These are phyloP conservation scores for Oncorhynchus tshawytscha DNA, from an alignment of 2,113 vertebrate genomes.

Conservation along the genomic window DNA sequence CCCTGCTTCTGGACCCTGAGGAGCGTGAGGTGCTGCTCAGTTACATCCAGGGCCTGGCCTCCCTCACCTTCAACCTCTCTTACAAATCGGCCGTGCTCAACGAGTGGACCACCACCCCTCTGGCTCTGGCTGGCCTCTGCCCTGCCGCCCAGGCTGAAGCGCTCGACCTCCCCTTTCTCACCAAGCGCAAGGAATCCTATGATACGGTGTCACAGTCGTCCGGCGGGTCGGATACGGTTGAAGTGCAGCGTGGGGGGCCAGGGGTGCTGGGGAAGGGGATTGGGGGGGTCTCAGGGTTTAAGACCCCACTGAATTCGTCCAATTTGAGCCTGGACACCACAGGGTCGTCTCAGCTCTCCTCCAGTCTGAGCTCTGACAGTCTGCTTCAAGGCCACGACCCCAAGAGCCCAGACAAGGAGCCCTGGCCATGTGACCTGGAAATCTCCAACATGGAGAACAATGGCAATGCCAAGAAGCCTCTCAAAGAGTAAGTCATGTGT, in stretches of 20 bases:
- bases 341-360: slow-evolving; percentile 87
- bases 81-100: slow-evolving; percentile 93
- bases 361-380: slow-evolving; percentile 88
- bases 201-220: slow-evolving; percentile 88
- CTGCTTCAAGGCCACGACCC: slow-evolving; percentile 70
- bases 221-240: slow-evolving; percentile 68
- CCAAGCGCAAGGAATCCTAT: slow-evolving; percentile 77
- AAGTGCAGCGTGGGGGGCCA: slow-evolving; percentile 62
- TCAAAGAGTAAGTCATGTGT: slow-evolving; percentile 79
- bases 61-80: slow-evolving; percentile 88
- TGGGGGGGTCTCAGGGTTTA: slow-evolving; percentile 45
- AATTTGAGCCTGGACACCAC: slow-evolving; percentile 87
- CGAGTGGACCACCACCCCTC: slow-evolving; percentile 89
- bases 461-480: slow-evolving; percentile 62
- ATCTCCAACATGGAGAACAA: slow-evolving; percentile 41
- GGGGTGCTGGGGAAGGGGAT: slow-evolving; percentile 31
- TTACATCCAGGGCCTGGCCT: slow-evolving; percentile 88
- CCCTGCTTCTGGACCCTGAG: slow-evolving; percentile 85
- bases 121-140: slow-evolving; percentile 87
- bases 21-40: slow-evolving; percentile 92
- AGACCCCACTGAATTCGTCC: slow-evolving; percentile 75
- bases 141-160: slow-evolving; percentile 63
- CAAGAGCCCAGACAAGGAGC: slow-evolving; percentile 76
- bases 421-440: slow-evolving; percentile 76
- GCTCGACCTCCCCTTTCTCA: slow-evolving; percentile 38